These are phyloP conservation scores for Clostera curtula DNA, from an alignment of 2,888 invertebrate genomes.

Conservation along the genomic window DNA sequence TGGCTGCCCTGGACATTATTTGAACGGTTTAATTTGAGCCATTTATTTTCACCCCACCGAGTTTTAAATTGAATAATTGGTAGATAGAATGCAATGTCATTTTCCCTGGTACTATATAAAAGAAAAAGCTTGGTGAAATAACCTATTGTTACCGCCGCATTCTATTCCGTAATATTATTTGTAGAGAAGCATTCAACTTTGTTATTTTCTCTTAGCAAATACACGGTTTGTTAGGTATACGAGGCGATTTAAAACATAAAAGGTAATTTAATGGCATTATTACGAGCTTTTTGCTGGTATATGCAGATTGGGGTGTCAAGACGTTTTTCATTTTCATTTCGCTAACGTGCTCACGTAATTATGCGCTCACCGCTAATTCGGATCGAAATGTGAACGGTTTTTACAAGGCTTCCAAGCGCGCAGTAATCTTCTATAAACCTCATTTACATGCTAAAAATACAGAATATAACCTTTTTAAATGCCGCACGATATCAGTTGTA, in stretches of 20 bases:
- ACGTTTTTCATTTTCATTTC: conserved; percentile 33
- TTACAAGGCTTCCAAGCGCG: conserved; percentile 20
- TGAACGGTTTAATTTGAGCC: conserved; percentile 40
- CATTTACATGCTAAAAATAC: too few species aligned
- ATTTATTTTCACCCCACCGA: conserved; percentile 31
- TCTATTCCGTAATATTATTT: conserved; percentile 11
- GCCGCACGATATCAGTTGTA: too few species aligned
- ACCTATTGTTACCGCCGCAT: conserved; percentile 8
- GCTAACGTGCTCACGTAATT: conserved; percentile 34
- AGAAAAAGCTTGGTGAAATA: conserved; percentile 10
- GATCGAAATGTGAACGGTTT: conserved; percentile 14
- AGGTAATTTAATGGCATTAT: conserved; percentile 5
- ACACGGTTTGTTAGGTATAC: conserved; percentile 10
- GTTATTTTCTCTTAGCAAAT: conserved; percentile 8
- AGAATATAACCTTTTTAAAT: too few species aligned
- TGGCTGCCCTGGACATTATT: conserved; percentile 36
- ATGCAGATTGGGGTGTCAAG: conserved; percentile 28
- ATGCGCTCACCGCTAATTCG: conserved; percentile 20
- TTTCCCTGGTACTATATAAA: conserved; percentile 14
- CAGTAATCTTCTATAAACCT: conserved; percentile 30
- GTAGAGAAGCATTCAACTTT: conserved; percentile 3
- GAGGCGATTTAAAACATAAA: conserved; percentile 1
- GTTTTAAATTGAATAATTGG: conserved; percentile 37
- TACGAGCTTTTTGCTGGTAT: conserved; percentile 15
- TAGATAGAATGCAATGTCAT: conserved; percentile 33